Percentiles rank a stretch among this genome's conserved stretches.
Evolutionary conservation across 2,888 invertebrate species (phyloP).

Genomic region (Dromius quadrimaculatus): DNA sequence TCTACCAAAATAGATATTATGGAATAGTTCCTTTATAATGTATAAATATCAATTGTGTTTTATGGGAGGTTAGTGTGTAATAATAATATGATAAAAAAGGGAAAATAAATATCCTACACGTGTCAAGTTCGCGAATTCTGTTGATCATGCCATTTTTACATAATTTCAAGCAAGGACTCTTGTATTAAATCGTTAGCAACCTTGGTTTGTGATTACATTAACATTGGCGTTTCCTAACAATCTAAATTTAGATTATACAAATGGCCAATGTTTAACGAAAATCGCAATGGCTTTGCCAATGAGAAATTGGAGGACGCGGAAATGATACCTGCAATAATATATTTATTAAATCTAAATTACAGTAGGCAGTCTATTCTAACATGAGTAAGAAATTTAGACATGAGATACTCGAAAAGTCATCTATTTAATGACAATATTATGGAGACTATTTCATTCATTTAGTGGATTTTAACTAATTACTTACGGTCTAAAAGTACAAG

Average conservation of each 20-base stretch:
- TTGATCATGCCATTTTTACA: conserved; percentile 46
- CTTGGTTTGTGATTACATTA: conserved; percentile 43
- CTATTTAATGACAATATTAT: too few relatives aligned
- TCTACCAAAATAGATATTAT: too few relatives aligned
- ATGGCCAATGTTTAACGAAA: neutral
- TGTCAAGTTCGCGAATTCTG: conserved; percentile 44
- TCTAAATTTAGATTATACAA: conserved; percentile 41
- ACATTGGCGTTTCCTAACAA: conserved; percentile 41
- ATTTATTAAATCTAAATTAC: too few relatives aligned
- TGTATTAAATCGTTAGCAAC: conserved; percentile 40
- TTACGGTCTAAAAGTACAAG: too few relatives aligned
- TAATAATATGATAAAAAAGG: conserved; percentile 21
- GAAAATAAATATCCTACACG: conserved; percentile 24
- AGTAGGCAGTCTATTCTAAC: too few relatives aligned
- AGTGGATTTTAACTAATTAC: too few relatives aligned
- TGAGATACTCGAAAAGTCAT: too few relatives aligned
- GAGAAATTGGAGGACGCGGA: too few relatives aligned
- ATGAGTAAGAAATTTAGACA: too few relatives aligned
- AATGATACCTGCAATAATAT: too few relatives aligned
- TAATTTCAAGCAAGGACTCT: conserved; percentile 40
- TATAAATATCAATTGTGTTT: neutral
- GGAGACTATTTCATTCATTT: too few relatives aligned
- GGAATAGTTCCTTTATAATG: neutral
- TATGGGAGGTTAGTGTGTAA: neutral
- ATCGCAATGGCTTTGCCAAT: too few relatives aligned